Evolutionary conservation across 2,113 vertebrate species (phyloP).

Genomic region (Callithrix jacchus): DNA sequence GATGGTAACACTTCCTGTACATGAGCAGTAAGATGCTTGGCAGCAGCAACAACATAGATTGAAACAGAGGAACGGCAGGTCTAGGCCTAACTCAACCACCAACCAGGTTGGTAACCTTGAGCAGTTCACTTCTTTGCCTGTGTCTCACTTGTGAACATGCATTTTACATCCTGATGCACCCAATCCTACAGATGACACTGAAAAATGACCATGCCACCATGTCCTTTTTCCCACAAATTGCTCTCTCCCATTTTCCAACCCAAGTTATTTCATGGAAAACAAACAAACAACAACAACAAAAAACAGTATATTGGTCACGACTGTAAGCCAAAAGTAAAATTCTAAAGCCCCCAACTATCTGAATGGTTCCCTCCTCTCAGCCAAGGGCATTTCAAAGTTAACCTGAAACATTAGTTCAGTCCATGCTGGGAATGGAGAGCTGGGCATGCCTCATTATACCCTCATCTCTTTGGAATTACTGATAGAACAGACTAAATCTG

Average conservation of each 20-base stretch:
- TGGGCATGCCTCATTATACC: no score
- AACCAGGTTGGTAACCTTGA: neutral
- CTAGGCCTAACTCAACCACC: neutral
- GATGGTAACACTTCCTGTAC: neutral
- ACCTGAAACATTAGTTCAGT: no score
- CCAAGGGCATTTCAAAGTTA: no score
- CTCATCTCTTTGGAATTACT: no score
- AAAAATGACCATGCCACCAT: neutral
- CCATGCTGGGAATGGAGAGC: no score
- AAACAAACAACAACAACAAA: neutral
- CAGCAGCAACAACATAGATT: neutral
- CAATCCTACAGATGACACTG: neutral
- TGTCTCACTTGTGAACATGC: neutral
- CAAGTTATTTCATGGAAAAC: neutral
- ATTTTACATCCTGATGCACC: neutral
- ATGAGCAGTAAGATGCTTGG: neutral
- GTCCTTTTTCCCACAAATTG: neutral
- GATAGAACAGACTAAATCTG: no score
- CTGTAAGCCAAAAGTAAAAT: no score
- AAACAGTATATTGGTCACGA: neutral
- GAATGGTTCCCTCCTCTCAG: no score
- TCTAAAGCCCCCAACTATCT: no score
- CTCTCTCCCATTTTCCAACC: neutral
- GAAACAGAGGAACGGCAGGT: neutral
- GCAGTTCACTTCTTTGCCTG: neutral